Base-by-base conservation (phyloP, 1,140 invertebrate species). In the Drosophila burlai region DNA sequence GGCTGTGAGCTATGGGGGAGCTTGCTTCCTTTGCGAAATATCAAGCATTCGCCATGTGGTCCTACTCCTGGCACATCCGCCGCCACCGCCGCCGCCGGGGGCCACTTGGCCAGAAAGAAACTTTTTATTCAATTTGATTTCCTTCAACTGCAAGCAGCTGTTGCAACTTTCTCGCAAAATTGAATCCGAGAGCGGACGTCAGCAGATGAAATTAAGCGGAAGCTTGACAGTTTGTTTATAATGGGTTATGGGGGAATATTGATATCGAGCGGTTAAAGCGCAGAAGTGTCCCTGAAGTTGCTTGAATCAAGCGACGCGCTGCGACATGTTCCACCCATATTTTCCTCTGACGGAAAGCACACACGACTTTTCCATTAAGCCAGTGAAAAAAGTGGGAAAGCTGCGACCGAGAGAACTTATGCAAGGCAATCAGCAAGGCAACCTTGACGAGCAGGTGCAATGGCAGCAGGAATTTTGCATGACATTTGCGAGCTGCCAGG, bases 331-430 rank as follows among this genome's bases (percentile, higher is more conserved):
- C 13, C 6, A 1, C 4, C 34, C 54, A 13, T 57, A 34, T 34
- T 62, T 29, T n/a, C n/a, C 55, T n/a, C 57, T 21, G 34, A 29
- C n/a, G 31, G 24, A 79, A 65, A 7, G 26, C 26, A n/a, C 80
- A 82, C 80, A 82, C 61, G 66, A 59, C 46, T 80, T 77, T 80
- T 76, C 76, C 72, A 80, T 84, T 83, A 83, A 76, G 81, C 40
- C 66, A 57, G 31, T 21, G 36, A 3, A 24, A 24, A 16, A 21
- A 54, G 21, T n/a, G 54, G 2, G 18, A 57, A 38, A 55, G 36
- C 18, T 6, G 34, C 18, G 11, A 24, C 21, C 21, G 24, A 38
- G 29, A 18, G 43, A 68, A 72, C 67, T 77, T 73, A 72, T 81
- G 62, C 74, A 77, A n/a, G 81, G 75, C 80, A 83, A 81, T 81